Evolutionary conservation across 2,113 vertebrate genomes (phyloP), one percentile per base, ranked within the genome.

Genomic region (Brachyhypopomus gauderio): DNA sequence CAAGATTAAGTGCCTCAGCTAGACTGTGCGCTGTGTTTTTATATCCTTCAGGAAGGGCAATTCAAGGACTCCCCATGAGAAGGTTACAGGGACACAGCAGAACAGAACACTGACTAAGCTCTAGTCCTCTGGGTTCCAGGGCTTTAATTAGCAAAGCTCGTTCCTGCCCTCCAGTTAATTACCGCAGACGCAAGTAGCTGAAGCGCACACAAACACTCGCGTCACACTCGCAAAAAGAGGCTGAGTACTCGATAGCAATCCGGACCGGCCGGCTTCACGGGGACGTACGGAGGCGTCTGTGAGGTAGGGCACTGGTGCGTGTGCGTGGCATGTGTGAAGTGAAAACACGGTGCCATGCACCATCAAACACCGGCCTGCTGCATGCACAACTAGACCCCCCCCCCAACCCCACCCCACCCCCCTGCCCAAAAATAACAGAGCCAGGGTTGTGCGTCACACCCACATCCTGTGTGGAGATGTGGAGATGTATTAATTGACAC

Each of bases 91-190:
- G 17, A 75, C 64, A 63, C 17, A 36, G 59, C 66, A 74, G 36
- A 60, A 30, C 78, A 34, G 75, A 30, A 34, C 58, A 20, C 34
- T 75, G 70, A 75, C 48, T 85, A 78, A 83, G 70, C 71, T 71
- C 25, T 62, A 59, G 22, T 71, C 30, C 62, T 67, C 19, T 14
- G 80, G 56, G 70, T 72, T 78, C 59, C 70, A 59, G 59, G 73
- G 60, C 41, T 72, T 63, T 84, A 77, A 84, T 82, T 82, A 84
- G 41, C 62, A 60, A 78, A 60, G 77, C 82, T 76, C 52, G 5
- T 52, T 58, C 62, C 38, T 75, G 66, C 67, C 60, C 67, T 76
- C 30, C 23, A 69, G 62, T 66, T 84, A 86, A 84, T 83, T 84
- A 79, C 80, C 72, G 48, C 69, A 82, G 82, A 79, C 79, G 55